phyloP scores from a whole-genome alignment of 2,888 invertebrate species.

The Drosophila differens region DNA sequence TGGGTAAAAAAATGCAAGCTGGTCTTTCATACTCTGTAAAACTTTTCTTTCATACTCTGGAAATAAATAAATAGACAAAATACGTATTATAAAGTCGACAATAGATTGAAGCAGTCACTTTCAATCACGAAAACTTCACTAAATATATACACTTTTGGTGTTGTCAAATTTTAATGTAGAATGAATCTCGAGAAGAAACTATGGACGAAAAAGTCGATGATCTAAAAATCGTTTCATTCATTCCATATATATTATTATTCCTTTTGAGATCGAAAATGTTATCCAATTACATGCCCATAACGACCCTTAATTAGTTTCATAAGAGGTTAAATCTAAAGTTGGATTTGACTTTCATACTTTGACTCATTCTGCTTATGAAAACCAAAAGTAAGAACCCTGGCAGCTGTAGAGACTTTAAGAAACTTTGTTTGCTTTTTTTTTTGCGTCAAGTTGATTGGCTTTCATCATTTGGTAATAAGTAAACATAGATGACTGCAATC shows the following conservation, averaged over 20 bases:
- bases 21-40: not conserved
- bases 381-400: not conserved
- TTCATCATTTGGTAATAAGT: conserved; percentile 17
- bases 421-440: not conserved
- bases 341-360: not conserved
- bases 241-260: not conserved
- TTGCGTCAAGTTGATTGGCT: not conserved
- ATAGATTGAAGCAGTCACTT: not conserved
- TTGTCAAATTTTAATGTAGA: not conserved
- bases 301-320: not conserved
- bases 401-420: not conserved
- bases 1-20: not conserved
- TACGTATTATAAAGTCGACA: not conserved
- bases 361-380: not conserved
- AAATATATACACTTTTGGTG: not conserved
- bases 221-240: not conserved
- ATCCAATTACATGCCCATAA: not conserved
- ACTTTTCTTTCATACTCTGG: not conserved
- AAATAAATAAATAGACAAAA: not conserved
- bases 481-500: conserved; percentile 11
- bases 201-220: not conserved
- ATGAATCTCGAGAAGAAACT: not conserved
- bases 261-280: not conserved
- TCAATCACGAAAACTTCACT: not conserved
- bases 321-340: not conserved